Percentiles rank a stretch among this genome's conserved stretches.
Conservation (phyloP, 2,113 vertebrate genomes). For the Paramormyrops kingsleyae region DNA sequence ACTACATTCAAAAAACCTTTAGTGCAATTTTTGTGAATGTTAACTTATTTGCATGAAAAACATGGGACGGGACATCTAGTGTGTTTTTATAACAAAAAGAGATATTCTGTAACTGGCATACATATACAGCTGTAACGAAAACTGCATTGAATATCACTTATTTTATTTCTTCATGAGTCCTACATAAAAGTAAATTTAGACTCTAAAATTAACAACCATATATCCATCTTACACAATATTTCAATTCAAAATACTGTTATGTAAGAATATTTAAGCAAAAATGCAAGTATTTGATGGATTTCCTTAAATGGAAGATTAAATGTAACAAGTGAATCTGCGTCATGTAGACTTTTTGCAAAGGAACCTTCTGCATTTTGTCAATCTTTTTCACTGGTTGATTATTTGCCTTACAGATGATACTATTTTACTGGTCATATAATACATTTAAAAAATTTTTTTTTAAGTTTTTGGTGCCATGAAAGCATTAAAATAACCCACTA, state of each 20-base stretch:
- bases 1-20: neutral
- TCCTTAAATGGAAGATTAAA: neutral
- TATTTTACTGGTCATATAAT: neutral
- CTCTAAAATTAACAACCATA: neutral
- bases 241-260: neutral
- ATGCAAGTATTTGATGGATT: neutral
- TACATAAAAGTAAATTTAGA: neutral
- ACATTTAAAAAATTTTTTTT: neutral
- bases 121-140: neutral
- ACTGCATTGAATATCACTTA: neutral
- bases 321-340: neutral
- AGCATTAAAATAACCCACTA: constrained; percentile 32
- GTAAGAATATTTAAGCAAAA: neutral
- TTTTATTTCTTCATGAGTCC: neutral
- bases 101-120: neutral
- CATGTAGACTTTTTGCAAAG: neutral
- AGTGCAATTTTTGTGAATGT: neutral
- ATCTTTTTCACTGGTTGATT: neutral
- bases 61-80: no score
- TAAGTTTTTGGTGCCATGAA: neutral
- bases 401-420: neutral
- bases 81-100: neutral
- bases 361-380: neutral
- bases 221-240: neutral
- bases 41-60: neutral